phyloP scores from a whole-genome alignment of 2,113 vertebrate genomes.

The human region DNA sequence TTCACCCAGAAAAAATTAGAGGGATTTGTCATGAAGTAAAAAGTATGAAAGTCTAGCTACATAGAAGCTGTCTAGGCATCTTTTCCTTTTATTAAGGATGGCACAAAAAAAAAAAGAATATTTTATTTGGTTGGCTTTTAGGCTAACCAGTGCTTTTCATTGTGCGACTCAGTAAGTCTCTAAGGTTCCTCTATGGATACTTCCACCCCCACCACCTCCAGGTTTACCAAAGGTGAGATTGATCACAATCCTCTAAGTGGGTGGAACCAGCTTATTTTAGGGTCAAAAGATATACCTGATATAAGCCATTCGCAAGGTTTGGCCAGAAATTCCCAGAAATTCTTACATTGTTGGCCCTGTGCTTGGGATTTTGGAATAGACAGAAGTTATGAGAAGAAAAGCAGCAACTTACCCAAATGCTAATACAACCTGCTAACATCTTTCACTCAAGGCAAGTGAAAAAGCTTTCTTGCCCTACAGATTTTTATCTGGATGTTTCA shows the following conservation, averaged over 20 bases:
- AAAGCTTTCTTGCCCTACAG: not conserved
- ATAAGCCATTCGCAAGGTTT: no score
- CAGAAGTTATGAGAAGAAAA: not conserved
- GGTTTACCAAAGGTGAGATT: not conserved
- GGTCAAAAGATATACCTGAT: not conserved
- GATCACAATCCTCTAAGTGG: not conserved
- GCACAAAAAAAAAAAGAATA: not conserved
- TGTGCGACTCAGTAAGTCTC: not conserved
- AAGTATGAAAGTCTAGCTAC: not conserved
- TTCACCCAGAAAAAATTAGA: not conserved
- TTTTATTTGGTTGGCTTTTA: not conserved
- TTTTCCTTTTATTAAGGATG: not conserved
- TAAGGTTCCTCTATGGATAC: accelerated
- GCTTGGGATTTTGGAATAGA: not conserved
- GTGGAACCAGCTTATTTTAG: not conserved
- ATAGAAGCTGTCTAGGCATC: not conserved
- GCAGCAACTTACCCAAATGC: not conserved
- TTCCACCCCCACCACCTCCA: not conserved
- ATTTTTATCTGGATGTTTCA: not conserved
- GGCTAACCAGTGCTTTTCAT: not conserved
- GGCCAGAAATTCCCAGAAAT: not conserved
- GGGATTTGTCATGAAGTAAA: not conserved
- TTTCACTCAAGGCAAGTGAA: not conserved
- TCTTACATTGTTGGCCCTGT: not conserved
- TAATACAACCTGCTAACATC: not conserved